A percentile compares a stretch with the other conserved stretches of the same genome.
phyloP scores from a whole-genome alignment of 2,888 invertebrate species.

The Troglohyphantes excavatus region DNA sequence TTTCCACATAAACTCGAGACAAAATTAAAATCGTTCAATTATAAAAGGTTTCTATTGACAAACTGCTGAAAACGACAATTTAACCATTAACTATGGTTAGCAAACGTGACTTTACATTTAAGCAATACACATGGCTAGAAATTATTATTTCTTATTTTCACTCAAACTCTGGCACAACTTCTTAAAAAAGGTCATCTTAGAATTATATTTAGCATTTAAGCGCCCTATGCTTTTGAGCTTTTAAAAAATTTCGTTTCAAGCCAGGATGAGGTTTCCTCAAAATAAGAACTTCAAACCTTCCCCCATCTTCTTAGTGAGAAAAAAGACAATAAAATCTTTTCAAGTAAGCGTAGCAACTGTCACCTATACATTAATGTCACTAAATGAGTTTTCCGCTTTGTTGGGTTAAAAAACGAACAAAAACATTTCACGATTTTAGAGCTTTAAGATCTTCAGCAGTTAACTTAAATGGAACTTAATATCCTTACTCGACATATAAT shows the following conservation, averaged over 20 bases:
- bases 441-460: conserved; percentile 25
- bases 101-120: too few species aligned
- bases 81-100: too few species aligned
- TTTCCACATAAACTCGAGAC: too few species aligned
- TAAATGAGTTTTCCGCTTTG: conserved; percentile 16
- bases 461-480: conserved; percentile 20
- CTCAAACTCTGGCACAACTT: conserved; percentile 1
- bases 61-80: too few species aligned
- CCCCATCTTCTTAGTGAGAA: background rate
- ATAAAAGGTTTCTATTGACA: too few species aligned
- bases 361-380: conserved; percentile 64
- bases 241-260: conserved; percentile 13
- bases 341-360: conserved; percentile 49
- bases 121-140: too few species aligned
- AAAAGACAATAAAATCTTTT: conserved; percentile 19
- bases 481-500: conserved; percentile 20
- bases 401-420: conserved; percentile 27
- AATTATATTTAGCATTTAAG: conserved; percentile 48
- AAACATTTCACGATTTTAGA: conserved; percentile 50
- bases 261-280: conserved; percentile 33
- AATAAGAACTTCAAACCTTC: conserved; percentile 34
- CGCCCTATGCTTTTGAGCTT: conserved; percentile 11
- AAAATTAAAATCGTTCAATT: too few species aligned
- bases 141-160: too few species aligned
- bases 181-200: background rate